Percentiles rank a stretch among this genome's conserved stretches.
phyloP scores from a whole-genome alignment of 2,888 invertebrate species.

The Mycalesis mineus region DNA sequence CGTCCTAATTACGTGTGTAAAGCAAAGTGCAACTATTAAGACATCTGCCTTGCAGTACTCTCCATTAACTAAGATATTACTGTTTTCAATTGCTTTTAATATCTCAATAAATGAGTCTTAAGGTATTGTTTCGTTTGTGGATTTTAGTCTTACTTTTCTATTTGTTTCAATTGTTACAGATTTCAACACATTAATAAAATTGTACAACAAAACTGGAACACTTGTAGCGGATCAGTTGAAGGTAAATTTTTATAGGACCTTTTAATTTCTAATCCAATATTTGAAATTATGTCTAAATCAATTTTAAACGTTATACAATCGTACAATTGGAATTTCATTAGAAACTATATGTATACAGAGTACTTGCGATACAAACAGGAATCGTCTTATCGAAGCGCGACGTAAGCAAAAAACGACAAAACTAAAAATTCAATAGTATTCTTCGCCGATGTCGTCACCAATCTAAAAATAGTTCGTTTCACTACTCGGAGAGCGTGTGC shows the following conservation, averaged over 20 bases:
- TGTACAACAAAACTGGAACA: conserved; percentile 21
- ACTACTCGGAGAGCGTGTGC: conserved; percentile 49
- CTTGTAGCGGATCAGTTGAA: conserved; percentile 24
- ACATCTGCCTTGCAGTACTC: conserved; percentile 1
- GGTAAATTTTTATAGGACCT: conserved; percentile 15
- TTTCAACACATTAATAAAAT: not conserved
- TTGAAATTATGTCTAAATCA: too few species aligned
- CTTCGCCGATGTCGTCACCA: conserved; percentile 56
- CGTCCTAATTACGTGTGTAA: conserved; percentile 11
- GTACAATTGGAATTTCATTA: too few species aligned
- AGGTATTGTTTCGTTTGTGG: too few species aligned
- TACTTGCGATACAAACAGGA: not conserved
- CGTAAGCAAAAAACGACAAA: conserved; percentile 35
- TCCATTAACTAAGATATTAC: not conserved
- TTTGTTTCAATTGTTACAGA: conserved; percentile 13
- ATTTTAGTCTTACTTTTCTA: not conserved
- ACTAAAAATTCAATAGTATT: conserved; percentile 57
- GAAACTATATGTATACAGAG: too few species aligned
- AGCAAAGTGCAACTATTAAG: conserved; percentile 12
- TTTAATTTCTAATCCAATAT: not conserved
- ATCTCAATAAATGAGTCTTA: too few species aligned
- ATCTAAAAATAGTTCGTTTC: conserved; percentile 61
- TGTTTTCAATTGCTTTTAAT: not conserved
- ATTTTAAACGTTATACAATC: too few species aligned
- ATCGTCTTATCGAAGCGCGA: conserved; percentile 29